Evolutionary conservation across 2,797 vertebrate species (phyloP).

Genomic region (Characodon lateralis): DNA sequence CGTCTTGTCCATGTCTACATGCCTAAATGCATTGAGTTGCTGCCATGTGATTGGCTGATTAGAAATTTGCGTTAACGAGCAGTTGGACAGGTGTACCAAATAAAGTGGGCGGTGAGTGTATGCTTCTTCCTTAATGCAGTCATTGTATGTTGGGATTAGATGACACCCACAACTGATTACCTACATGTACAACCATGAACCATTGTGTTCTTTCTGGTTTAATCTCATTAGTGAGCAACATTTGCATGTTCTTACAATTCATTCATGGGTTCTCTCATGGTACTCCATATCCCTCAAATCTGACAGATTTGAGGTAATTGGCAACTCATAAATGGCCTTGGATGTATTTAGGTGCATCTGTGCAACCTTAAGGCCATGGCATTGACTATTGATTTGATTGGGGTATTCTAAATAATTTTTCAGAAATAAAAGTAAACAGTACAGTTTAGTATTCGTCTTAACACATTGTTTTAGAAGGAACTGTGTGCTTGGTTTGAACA

Average conservation of each 20-base stretch:
- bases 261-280: not conserved
- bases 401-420: not conserved
- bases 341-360: not conserved
- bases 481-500: not conserved
- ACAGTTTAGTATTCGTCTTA: not conserved
- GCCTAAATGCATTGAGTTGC: too few relatives aligned
- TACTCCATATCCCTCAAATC: not conserved
- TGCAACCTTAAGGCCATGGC: not conserved
- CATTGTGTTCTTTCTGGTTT: not conserved
- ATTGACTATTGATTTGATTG: not conserved
- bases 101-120: too few relatives aligned
- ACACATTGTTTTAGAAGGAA: not conserved
- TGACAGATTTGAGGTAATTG: not conserved
- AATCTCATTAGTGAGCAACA: not conserved
- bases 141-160: constrained; percentile 6
- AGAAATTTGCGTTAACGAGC: too few relatives aligned
- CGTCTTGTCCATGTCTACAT: too few relatives aligned
- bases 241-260: not conserved
- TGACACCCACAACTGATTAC: constrained; percentile 13
- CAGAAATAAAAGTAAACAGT: not conserved
- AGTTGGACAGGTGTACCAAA: too few relatives aligned
- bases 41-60: too few relatives aligned
- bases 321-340: not conserved
- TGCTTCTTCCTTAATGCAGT: constrained; percentile 5
- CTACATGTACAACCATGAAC: constrained; percentile 10